Base-by-base conservation (phyloP, 2,888 invertebrate genomes). In the Lepidochrysops patricia region DNA sequence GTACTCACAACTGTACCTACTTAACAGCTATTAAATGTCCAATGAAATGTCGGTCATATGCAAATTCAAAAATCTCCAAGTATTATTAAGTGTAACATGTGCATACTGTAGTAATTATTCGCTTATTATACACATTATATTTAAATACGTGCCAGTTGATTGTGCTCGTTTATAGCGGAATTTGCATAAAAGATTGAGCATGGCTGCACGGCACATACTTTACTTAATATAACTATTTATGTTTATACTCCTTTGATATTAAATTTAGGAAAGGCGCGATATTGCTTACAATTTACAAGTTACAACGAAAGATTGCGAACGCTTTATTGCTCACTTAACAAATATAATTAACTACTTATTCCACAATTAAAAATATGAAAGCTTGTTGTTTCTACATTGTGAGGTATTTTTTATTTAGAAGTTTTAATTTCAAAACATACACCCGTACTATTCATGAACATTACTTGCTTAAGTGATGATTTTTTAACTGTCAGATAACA, bases 151-250 rank as follows among this genome's bases (percentile, higher is more conserved):
- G 23, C 35, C 26, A 9, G 57, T 61, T 67, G 70, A 67, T 54
- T 54, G 19, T 15, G 32, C 29, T 15, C 62, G 66, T 70, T 61
- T 32, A 54, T 54, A 23, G 12, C 3, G 32, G 15, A 56, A 74
- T 76, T 74, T 64, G 63, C 75, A 75, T 76, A 70, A 69, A 66
- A 67, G 64, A 71, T 72, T 67, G 60, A 54, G 13, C 26, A n/a
- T 26, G 60, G 68, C 43, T 58, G 68, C 65, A 61, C 63, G 58
- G 58, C 58, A 61, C 32, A 43, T 49, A 56, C 43, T 61, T n/a
- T 58, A 58, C 29, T 58, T 58, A 34, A 61, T 27, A 27, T 27
- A 52, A n/a, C 27, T 27, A 26, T 15, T 27, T 13, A 27, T 26
- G 13, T 26, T 52, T 26, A 27, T 19, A 27, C 27, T 7, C 12